phyloP scores from a whole-genome alignment of 1,140 invertebrate species.

The Procambarus virginalis region DNA sequence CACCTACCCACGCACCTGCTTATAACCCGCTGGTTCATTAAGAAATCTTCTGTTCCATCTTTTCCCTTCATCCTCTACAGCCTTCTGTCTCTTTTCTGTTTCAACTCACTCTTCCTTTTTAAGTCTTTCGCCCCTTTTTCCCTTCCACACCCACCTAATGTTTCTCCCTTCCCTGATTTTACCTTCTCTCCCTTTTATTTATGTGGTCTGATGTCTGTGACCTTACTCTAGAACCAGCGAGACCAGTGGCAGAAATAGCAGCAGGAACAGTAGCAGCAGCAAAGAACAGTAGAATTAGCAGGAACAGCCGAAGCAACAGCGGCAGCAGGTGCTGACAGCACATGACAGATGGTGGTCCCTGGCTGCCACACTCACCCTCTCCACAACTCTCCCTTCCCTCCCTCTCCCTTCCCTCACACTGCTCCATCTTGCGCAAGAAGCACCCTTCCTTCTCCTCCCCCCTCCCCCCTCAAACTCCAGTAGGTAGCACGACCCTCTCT shows the following conservation, averaged over 20 bases:
- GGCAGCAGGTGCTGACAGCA: slow-evolving; percentile 30
- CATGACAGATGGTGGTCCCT: slow-evolving; percentile 22
- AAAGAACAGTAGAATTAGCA: too few relatives aligned
- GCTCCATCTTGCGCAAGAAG: neutral
- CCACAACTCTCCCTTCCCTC: too few relatives aligned
- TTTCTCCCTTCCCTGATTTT: neutral
- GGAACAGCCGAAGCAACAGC: neutral
- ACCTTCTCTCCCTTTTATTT: neutral
- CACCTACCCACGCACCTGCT: too few relatives aligned
- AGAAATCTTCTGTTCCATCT: too few relatives aligned
- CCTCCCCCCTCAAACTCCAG: neutral
- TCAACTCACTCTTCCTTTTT: too few relatives aligned
- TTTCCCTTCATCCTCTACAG: neutral
- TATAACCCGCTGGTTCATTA: too few relatives aligned
- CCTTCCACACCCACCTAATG: too few relatives aligned
- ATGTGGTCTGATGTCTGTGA: neutral
- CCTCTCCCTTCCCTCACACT: neutral
- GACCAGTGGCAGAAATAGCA: too few relatives aligned
- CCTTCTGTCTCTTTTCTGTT: neutral
- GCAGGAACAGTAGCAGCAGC: too few relatives aligned
- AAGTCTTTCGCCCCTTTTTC: neutral
- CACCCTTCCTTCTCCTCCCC: too few relatives aligned
- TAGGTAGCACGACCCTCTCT: neutral
- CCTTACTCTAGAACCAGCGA: neutral
- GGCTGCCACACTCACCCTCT: neutral